phyloP scores from a whole-genome alignment of 1,140 invertebrate genomes.

The Pachyrhynchus sulphureomaculatus region DNA sequence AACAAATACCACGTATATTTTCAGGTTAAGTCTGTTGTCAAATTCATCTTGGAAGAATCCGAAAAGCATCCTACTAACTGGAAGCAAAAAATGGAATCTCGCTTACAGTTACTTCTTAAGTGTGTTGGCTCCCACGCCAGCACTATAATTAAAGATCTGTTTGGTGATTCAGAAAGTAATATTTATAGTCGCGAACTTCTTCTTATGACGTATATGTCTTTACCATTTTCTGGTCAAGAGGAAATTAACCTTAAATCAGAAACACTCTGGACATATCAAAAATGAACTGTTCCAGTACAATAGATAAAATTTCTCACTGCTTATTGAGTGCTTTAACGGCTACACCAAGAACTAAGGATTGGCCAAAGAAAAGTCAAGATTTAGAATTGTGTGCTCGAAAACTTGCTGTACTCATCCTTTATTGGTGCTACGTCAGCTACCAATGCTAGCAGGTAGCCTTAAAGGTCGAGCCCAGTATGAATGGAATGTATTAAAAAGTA shows the following conservation, averaged over 20 bases:
- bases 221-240: conserved; percentile 48
- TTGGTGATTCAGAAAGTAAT: conserved; percentile 29
- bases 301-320: conserved; percentile 80
- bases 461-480: conserved; percentile 77
- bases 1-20: no score
- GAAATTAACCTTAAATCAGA: conserved; percentile 29
- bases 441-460: conserved; percentile 79
- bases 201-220: conserved; percentile 63
- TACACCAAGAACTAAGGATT: conserved; percentile 66
- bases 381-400: conserved; percentile 78
- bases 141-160: conserved; percentile 33
- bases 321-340: conserved; percentile 75
- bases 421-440: conserved; percentile 80
- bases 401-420: conserved; percentile 80
- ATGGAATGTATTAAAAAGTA: conserved; percentile 68
- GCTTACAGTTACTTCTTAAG: conserved; percentile 69
- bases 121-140: conserved; percentile 56
- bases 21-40: conserved; percentile 47
- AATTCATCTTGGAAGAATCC: conserved; percentile 76
- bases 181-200: conserved; percentile 50
- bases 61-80: conserved; percentile 49
- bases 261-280: conserved; percentile 24
- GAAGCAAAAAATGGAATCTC: conserved; percentile 60
- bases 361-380: conserved; percentile 69
- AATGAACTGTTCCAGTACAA: conserved; percentile 55